Base-by-base conservation (phyloP, 2,797 vertebrate species). In the Coregonus sp. region DNA sequence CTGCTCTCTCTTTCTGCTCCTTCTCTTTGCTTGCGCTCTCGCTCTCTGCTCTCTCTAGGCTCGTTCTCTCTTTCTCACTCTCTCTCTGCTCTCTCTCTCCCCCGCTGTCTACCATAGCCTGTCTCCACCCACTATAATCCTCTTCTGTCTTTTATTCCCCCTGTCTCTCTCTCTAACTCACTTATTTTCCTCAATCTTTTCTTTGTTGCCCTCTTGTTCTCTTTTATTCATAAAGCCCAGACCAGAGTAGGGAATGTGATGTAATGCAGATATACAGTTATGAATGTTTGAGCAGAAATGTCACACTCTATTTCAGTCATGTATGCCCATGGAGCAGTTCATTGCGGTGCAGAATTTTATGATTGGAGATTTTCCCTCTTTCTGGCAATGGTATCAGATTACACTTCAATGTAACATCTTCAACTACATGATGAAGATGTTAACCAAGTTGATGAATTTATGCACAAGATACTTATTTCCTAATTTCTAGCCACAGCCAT, bases 251-350 rank as follows among this genome's bases (percentile, higher is more conserved):
- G 68, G 69, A 79, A 31, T 76, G 73, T 75, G 89, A 92, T 84
- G 87, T 89, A 86, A 90, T 83, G 74, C 82, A 85, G 84, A 84
- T 88, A 84, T 88, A 81, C 75, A 0, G 78, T 91, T 83, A 88
- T 91, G 76, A 91, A 93, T 89, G 86, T 89, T 92, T 87, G 77
- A 89, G 77, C 47, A 73, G 81, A 88, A 81, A 89, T 92, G 90
- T 92, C 89, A 89, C 90, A 91, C 84, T 90, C 91, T 90, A 88
- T 88, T 93, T 91, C 81, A 88, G 85, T 81, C 85, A 81, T 79
- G 83, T 86, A 83, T 81, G 79, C 31, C 7, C n/a, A 18, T 18
- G 52, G 52, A 15, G 16, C 16, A 18, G 52, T 54, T 4, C 16
- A 54, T 54, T 54, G 52, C 77, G 80, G 74, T 67, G 78, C 40